These are phyloP conservation scores for Drosophila novamexicana DNA, from an alignment of 1,140 invertebrate genomes.

Conservation along the genomic window DNA sequence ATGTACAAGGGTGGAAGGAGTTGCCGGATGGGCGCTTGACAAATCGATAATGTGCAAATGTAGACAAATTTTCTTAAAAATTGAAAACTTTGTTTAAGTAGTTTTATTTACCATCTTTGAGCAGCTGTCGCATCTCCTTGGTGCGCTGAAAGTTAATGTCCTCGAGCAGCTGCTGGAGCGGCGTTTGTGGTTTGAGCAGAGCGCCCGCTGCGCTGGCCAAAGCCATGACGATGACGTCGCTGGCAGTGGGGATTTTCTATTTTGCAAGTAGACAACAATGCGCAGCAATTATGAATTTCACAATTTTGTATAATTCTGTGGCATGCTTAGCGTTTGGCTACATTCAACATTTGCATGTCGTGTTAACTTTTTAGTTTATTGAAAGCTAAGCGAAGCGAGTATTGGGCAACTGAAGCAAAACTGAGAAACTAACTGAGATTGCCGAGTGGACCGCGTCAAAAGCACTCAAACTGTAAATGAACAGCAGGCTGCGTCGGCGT, in stretches of 20 bases:
- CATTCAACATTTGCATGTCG: conserved; percentile 7
- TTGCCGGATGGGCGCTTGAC: conserved; percentile 51
- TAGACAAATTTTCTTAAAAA: conserved; percentile 69
- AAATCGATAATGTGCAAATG: conserved; percentile 80
- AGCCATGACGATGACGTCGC: conserved; percentile 85
- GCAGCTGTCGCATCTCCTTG: conserved; percentile 93
- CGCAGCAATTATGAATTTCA: conserved; percentile 24
- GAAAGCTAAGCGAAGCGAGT: conserved; percentile 1
- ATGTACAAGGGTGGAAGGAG: conserved; percentile 41
- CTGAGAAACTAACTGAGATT: conserved; percentile 8
- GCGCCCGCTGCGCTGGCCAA: conserved; percentile 86
- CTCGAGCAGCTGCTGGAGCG: conserved; percentile 92
- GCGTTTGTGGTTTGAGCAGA: conserved; percentile 88
- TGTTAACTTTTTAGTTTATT: background rate
- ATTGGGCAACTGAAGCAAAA: conserved; percentile 17
- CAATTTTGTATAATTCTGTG: conserved; percentile 15
- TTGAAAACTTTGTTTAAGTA: background rate
- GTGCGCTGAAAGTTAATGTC: conserved; percentile 96
- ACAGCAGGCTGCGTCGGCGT: conserved; percentile 12
- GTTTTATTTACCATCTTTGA: conserved; percentile 90
- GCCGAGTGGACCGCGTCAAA: conserved; percentile 14
- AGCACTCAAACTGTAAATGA: conserved; percentile 20
- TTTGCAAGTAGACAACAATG: conserved; percentile 13
- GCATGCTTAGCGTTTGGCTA: conserved; percentile 13
- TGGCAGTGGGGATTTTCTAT: conserved; percentile 28